phyloP scores from a whole-genome alignment of 1,140 invertebrate species.

The Steinernema feltiae region DNA sequence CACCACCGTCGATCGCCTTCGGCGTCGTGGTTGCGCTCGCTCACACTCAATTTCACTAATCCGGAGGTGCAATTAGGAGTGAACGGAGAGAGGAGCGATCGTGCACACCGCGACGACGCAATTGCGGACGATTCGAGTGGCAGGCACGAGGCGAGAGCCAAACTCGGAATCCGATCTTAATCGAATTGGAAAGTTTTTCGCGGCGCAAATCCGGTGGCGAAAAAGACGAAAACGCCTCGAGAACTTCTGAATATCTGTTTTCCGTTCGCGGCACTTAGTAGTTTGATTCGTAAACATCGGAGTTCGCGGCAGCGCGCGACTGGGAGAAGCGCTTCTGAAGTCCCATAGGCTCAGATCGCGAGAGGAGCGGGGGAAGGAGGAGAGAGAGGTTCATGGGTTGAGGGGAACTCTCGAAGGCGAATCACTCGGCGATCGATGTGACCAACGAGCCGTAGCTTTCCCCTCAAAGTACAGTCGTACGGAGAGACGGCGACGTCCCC shows the following conservation, averaged over 20 bases:
- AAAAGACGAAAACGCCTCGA: neutral
- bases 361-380: neutral
- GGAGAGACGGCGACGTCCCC: no score
- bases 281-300: neutral
- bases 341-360: no score
- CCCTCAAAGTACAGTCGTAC: neutral
- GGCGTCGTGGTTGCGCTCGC: neutral
- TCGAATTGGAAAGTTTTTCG: neutral
- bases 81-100: no score
- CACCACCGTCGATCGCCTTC: neutral
- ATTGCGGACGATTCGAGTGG: neutral
- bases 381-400: no score
- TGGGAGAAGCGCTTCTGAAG: no score
- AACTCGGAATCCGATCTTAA: constrained; percentile 9
- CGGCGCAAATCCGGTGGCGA: neutral
- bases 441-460: neutral
- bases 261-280: neutral
- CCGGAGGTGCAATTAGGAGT: constrained; percentile 13
- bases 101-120: neutral
- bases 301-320: neutral
- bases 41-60: constrained; percentile 13
- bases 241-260: neutral
- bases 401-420: no score
- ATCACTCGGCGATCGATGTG: neutral
- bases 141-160: neutral